Evolutionary conservation across 2,797 vertebrate species (phyloP).

Genomic region (Anguilla pacifica): DNA sequence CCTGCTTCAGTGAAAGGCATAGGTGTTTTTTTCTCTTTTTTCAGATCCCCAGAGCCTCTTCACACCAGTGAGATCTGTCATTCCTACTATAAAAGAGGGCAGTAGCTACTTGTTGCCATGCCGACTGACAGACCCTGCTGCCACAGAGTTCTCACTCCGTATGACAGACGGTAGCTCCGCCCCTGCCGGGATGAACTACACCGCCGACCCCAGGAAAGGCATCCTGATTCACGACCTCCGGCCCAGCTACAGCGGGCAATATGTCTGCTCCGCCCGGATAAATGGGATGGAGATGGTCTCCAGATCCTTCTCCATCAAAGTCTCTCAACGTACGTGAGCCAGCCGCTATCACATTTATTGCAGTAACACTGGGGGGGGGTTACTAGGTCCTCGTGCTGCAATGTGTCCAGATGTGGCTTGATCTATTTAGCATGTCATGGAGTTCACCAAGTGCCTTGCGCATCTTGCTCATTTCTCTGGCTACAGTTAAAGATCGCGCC

Average conservation of each 20-base stretch:
- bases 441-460: background rate
- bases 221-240: slow-evolving; percentile 69
- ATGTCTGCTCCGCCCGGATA: slow-evolving; percentile 70
- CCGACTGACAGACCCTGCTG: slow-evolving; percentile 73
- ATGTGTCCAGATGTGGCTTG: background rate
- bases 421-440: background rate
- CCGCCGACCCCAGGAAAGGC: slow-evolving; percentile 69
- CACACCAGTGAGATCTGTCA: accelerated
- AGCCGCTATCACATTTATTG: background rate
- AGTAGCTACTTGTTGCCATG: slow-evolving; percentile 73
- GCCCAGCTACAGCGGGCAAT: slow-evolving; percentile 53
- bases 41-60: slow-evolving; percentile 48
- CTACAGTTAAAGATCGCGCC: background rate
- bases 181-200: slow-evolving; percentile 63
- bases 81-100: slow-evolving; percentile 48
- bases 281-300: slow-evolving; percentile 51
- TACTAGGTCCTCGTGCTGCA: background rate
- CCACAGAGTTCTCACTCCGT: slow-evolving; percentile 64
- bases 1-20: background rate
- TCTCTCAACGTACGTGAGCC: slow-evolving; percentile 79
- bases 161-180: background rate
- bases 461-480: background rate
- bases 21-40: background rate
- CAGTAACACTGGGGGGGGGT: background rate
- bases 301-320: slow-evolving; percentile 54